A percentile compares a stretch with the other conserved stretches of the same genome.
Evolutionary conservation across 1,140 invertebrate species (phyloP).

Genomic region (Lordiphosa mommai): DNA sequence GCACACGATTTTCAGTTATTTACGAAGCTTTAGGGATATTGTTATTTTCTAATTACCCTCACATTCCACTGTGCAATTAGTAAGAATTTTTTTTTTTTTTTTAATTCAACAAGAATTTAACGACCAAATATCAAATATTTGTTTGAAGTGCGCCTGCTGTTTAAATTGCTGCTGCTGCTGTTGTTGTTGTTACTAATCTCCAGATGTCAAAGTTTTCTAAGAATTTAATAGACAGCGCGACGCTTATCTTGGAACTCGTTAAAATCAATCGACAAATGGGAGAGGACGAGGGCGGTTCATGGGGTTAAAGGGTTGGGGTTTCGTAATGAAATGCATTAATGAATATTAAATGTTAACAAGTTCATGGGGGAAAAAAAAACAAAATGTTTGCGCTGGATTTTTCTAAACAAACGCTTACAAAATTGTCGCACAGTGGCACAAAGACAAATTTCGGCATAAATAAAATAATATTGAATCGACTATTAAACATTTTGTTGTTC

Average conservation of each 20-base stretch:
- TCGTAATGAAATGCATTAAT: background rate
- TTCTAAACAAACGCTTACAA: background rate
- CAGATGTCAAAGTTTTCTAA: slow-evolving; percentile 7
- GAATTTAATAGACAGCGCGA: slow-evolving; percentile 1
- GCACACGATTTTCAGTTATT: slow-evolving; percentile 26
- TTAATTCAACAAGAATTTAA: background rate
- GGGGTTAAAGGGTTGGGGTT: no score
- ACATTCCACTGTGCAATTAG: slow-evolving; percentile 7
- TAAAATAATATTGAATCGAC: no score
- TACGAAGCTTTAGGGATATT: no score
- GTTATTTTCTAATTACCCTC: no score
- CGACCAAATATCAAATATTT: background rate
- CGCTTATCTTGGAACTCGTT: no score
- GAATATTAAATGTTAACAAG: slow-evolving; percentile 11
- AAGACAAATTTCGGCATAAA: no score
- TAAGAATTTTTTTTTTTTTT: slow-evolving; percentile 1
- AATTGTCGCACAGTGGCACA: background rate
- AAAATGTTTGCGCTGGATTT: slow-evolving; percentile 20
- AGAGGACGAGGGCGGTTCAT: no score
- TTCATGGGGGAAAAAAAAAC: slow-evolving; percentile 32
- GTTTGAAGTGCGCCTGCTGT: slow-evolving; percentile 1
- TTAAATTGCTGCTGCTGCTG: background rate
- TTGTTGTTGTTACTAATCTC: background rate
- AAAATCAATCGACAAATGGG: no score
- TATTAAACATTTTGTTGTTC: no score